These are phyloP conservation scores for Rhabdornis inornatus DNA, from an alignment of 2,113 vertebrate species.

Conservation along the genomic window DNA sequence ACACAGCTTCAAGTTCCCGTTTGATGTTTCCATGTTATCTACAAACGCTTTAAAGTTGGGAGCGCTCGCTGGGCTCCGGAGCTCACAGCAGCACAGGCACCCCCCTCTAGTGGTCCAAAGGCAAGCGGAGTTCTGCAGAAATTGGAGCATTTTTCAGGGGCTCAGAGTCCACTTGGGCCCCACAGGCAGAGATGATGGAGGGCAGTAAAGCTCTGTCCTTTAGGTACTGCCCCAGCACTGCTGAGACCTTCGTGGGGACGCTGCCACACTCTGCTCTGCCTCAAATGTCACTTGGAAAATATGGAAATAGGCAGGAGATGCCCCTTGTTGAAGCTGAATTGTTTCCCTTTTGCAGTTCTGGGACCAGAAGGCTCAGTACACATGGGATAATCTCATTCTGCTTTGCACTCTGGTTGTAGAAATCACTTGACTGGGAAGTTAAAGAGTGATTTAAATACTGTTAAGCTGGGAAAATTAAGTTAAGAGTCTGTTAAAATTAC, in stretches of 20 bases:
- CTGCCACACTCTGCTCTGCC: fast-evolving
- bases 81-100: not conserved
- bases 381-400: not conserved
- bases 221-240: not conserved
- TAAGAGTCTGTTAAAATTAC: not conserved
- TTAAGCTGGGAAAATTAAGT: not conserved
- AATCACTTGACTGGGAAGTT: not conserved
- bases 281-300: not conserved
- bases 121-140: not conserved
- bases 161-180: fast-evolving
- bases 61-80: not conserved
- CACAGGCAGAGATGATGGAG: not conserved
- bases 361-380: not conserved
- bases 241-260: not conserved
- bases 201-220: not conserved
- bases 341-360: not conserved
- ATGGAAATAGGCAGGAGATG: not conserved
- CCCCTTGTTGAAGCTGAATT: fast-evolving
- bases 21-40: conserved; percentile 43
- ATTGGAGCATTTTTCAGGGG: not conserved
- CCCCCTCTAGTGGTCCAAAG: conserved; percentile 39
- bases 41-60: not conserved
- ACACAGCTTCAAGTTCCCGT: not conserved
- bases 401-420: not conserved
- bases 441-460: not conserved